Conservation (phyloP, 2,113 vertebrate species). For the Triplophysa rosa region DNA sequence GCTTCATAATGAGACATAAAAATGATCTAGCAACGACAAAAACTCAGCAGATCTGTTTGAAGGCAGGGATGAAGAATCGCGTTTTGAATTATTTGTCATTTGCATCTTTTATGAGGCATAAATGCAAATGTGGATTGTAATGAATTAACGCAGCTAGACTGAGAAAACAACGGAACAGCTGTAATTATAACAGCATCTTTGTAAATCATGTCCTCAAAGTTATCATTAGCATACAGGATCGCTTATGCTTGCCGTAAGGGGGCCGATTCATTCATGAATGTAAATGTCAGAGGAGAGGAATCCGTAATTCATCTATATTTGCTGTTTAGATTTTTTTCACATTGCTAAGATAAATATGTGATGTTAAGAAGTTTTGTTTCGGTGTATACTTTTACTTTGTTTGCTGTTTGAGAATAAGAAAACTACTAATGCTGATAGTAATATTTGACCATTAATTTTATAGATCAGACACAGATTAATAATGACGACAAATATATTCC, state of each 20-base stretch:
- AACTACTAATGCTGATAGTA: not conserved
- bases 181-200: slow-evolving; percentile 42
- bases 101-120: slow-evolving; percentile 42
- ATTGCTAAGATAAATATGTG: slow-evolving; percentile 27
- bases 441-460: slow-evolving; percentile 1
- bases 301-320: slow-evolving; percentile 25
- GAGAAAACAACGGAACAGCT: slow-evolving; percentile 41
- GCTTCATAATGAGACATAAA: slow-evolving; percentile 53
- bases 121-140: slow-evolving; percentile 45
- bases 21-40: slow-evolving; percentile 44
- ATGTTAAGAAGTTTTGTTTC: not conserved
- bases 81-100: slow-evolving; percentile 45
- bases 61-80: slow-evolving; percentile 37
- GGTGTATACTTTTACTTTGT: not conserved
- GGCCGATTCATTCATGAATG: not conserved
- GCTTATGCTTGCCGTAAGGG: slow-evolving; percentile 17
- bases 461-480: slow-evolving; percentile 4
- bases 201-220: slow-evolving; percentile 20
- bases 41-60: slow-evolving; percentile 41
- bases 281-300: slow-evolving; percentile 14
- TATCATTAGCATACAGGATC: slow-evolving; percentile 31
- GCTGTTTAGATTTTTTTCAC: not conserved
- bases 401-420: too few species aligned
- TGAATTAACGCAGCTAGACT: slow-evolving; percentile 48
- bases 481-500: not conserved